Base-by-base conservation (phyloP, 2,113 vertebrate species). In the Gambusia affinis region DNA sequence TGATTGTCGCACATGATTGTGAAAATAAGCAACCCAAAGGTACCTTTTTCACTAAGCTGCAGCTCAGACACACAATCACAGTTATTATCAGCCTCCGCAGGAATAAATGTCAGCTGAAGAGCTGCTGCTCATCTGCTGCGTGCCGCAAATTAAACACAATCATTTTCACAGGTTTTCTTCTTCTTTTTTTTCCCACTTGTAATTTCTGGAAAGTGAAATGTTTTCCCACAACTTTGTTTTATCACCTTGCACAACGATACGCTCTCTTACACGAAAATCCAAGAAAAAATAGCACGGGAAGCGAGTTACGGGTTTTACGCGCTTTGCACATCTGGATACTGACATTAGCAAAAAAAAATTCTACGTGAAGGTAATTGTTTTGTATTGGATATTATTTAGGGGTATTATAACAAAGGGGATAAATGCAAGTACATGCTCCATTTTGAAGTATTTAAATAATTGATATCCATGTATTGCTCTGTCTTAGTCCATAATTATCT, bases 21-120 rank as follows among this genome's bases (percentile, higher is more conserved):
- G 78, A 81, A 91, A 87, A 91, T 90, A 91, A 92, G 90, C 91
- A 91, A 89, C 78, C 84, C 76, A 89, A 88, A 88, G 85, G 85
- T 88, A 72, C 72, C 29, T 85, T 87, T 29, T 89, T 88, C 86
- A 79, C 71, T 86, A 86, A 88, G 88, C 87, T 86, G 72, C 78
- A 73, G 87, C 76, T 89, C 85, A 87, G 73, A 80, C 77, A 72
- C 81, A 81, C 77, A 88, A 90, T 83, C 85, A 82, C 78, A 78
- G 84, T 67, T 76, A 87, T 80, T 84, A 88, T 86, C 79, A 64
- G 73, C 64, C 64, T 65, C 72, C 47, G 54, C 72, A 62, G 75
- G 73, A 87, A 70, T 54, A 75, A 35, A 72, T 76, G 72, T 81
- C 73, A 85, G 64, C 44, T 61, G 1, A 60, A 73, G 67, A 76